Evolutionary conservation across 64 coral and sea anemone species (phyloP).

Genomic region (Trachythela sp.): DNA sequence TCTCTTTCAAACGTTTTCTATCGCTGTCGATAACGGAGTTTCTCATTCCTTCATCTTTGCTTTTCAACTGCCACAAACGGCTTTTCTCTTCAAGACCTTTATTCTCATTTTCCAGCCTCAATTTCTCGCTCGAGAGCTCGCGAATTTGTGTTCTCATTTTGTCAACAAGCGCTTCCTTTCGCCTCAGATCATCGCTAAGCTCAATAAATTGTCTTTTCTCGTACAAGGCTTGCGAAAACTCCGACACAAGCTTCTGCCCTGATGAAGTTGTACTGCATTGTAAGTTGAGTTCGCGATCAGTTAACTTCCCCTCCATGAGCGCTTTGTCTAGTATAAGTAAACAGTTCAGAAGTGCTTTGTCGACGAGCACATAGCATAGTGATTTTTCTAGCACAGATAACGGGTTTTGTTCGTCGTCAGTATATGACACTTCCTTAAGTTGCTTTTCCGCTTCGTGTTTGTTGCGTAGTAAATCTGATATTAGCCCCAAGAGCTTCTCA

Average conservation of each 20-base stretch:
- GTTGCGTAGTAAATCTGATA: background rate
- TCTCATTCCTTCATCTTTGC: background rate
- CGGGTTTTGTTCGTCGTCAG: background rate
- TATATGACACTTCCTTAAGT: background rate
- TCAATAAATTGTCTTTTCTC: background rate
- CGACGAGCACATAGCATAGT: conserved; percentile 81
- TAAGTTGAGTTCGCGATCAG: background rate
- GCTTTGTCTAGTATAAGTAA: conserved; percentile 88
- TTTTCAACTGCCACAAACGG: background rate
- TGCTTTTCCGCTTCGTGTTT: conserved; percentile 12
- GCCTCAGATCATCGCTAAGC: background rate
- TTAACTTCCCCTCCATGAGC: conserved; percentile 45
- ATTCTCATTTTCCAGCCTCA: background rate
- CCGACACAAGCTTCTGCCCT: background rate
- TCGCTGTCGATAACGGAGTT: background rate
- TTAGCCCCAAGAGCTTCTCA: background rate
- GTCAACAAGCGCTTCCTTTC: background rate
- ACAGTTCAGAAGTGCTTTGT: conserved; percentile 90
- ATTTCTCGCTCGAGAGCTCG: background rate
- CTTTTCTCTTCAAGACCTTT: background rate
- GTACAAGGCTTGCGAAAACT: conserved; percentile 3
- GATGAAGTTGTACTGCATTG: background rate
- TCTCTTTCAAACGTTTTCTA: background rate
- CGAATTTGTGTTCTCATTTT: conserved; percentile 1
- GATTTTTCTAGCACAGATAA: conserved; percentile 61